Evolutionary conservation across 2,113 vertebrate species (phyloP).

Genomic region (Smithornis capensis): DNA sequence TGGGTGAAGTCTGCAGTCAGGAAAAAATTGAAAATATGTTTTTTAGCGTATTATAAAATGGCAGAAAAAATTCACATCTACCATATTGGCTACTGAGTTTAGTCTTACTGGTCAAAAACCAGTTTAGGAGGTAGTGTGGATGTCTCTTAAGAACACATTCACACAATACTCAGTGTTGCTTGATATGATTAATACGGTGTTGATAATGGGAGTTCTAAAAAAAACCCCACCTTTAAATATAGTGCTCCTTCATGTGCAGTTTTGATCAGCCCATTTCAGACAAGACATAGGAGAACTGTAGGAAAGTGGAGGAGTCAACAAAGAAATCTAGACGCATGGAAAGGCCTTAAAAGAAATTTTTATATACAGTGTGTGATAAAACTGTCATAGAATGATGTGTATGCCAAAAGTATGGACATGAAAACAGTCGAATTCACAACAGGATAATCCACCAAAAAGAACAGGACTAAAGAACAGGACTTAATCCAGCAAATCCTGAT

Average conservation of each 20-base stretch:
- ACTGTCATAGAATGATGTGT: neutral
- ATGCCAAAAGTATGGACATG: neutral
- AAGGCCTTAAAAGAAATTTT: neutral
- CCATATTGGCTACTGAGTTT: neutral
- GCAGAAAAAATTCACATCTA: neutral
- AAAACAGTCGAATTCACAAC: neutral
- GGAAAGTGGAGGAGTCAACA: neutral
- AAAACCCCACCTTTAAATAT: neutral
- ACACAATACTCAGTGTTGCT: neutral
- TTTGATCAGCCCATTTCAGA: neutral
- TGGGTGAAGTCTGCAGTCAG: neutral
- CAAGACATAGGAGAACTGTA: neutral
- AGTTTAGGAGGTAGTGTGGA: neutral
- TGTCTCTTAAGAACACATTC: neutral
- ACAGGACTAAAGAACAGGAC: neutral
- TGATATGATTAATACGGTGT: neutral
- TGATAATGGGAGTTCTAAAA: neutral
- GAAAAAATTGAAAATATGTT: neutral
- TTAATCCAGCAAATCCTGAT: neutral
- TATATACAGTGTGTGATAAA: neutral
- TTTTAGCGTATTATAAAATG: neutral
- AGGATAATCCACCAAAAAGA: neutral
- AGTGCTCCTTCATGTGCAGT: neutral
- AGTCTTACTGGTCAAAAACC: neutral
- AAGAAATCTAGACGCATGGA: neutral